Evolutionary conservation across 1,140 invertebrate genomes (phyloP), one percentile per base, ranked within the genome.

Genomic region (Spodoptera frugiperda): DNA sequence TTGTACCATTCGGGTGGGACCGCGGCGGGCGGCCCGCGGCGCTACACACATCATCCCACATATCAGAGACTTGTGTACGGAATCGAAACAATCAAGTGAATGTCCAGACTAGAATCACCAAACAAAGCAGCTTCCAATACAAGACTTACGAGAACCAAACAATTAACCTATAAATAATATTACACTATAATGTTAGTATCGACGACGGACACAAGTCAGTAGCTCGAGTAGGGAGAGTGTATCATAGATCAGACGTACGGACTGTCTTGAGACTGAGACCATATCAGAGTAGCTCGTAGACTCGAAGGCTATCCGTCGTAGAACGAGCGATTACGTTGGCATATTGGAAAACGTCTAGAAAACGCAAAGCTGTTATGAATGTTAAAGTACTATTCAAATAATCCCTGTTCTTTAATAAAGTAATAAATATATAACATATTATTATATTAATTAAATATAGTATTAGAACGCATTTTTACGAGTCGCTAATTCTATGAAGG

Each of bases 221-320:
- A 91, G 90, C 84, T 91, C 89, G 90, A 89, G 85, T 91, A 92
- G 91, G 91, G 87, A 91, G 84, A 89, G 87, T 89, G 91, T 91
- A 93, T 89, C 85, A 89, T 91, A 91, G 91, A 88, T 86, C 90
- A 90, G 90, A 88, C 89, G 91, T 90, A 83, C 80, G 89, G 89
- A 92, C 86, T 88, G 90, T 93, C 91, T 93, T 92, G 91, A 93
- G 91, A 93, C 91, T 93, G 91, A 92, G 90, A 87, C 91, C 91
- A 92, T 93, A 93, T 92, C 91, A 93, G 82, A 87, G 87, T 91
- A 89, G 86, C 87, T 89, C 84, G 89, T 89, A 87, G 72, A 80
- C 82, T 87, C 81, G 86, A 83, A 86, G 83, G 84, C 78, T 63
- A 82, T 91, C 86, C 91, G 86, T 90, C 87, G 89, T 92, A 93